Evolutionary conservation across 2,113 vertebrate genomes (phyloP).

Genomic region (Cariama cristata): DNA sequence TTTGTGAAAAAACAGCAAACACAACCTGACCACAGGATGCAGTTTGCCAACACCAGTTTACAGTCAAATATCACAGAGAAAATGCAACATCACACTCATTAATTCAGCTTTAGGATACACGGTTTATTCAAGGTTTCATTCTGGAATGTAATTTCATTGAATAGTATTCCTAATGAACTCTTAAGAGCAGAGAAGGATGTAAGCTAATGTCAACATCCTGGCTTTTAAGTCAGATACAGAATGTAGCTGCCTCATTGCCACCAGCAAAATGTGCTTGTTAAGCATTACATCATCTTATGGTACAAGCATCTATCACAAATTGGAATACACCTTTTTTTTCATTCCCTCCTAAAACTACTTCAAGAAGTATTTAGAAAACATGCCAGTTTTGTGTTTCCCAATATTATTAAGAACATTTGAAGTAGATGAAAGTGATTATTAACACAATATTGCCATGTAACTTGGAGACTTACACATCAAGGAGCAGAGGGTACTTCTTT

Average conservation of each 20-base stretch:
- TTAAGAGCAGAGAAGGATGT: background rate
- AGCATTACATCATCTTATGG: background rate
- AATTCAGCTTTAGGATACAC: background rate
- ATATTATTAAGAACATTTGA: conserved; percentile 29
- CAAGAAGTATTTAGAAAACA: conserved; percentile 16
- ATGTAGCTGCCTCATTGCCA: background rate
- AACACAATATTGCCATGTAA: background rate
- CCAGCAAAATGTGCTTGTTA: background rate
- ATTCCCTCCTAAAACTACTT: background rate
- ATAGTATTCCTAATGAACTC: background rate
- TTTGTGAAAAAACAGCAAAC: background rate
- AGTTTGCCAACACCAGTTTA: background rate
- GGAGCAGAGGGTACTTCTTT: conserved; percentile 93
- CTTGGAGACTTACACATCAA: conserved; percentile 91
- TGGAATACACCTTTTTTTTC: background rate
- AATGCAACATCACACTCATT: background rate
- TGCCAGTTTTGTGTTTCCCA: background rate
- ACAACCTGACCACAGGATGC: background rate
- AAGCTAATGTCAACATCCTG: background rate
- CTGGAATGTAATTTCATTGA: background rate
- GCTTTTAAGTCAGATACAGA: background rate
- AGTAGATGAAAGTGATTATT: conserved; percentile 44
- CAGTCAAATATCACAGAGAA: background rate
- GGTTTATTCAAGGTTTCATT: background rate
- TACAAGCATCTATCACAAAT: background rate